Base-by-base conservation (phyloP, 2,888 invertebrate genomes). In the Erebia ligea region DNA sequence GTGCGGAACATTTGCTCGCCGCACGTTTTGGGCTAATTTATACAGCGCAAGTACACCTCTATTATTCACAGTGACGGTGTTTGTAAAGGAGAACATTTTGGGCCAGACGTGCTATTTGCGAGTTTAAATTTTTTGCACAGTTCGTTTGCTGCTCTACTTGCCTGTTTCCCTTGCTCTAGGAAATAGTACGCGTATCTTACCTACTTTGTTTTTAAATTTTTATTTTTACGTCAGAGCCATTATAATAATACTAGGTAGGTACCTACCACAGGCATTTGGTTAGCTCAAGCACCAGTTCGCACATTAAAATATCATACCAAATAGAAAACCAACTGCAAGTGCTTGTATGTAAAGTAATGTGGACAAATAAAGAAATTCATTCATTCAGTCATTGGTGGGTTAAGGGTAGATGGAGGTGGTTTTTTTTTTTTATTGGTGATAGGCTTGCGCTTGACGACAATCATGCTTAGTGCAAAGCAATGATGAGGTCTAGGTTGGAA, bases 11-110 rank as follows among this genome's bases (percentile, higher is more conserved):
- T 57, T 57, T 57, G 56, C 21, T 40, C 40, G 1, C 58, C 34
- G 19, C n/a, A 42, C 17, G 17, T 42, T 61, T 59, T 19, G 42
- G 9, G 61, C 61, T 61, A 42, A 61, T 61, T 42, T 61, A 61
- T 61, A 19, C 61, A 42, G 42, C 17, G 19, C 61, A 59, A 42
- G 61, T n/a, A 5, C 59, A 42, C 42, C 42, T 19, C 40, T 11
- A 61, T 61, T 61, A 19, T 61, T 42, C 17, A 61, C 42, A n/a
- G 15, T 40, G 17, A 11, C 40, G 19, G 42, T n/a, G 19, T 19
- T 54, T 54, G 54, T 54, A 17, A 19, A 54, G 54, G 42, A 42
- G 42, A 61, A 42, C 42, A 61, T 42, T 45, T 42, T 40, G 19
- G 61, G 61, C 17, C 61, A 13, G 11, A 42, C 42, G 40, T 59